These are phyloP conservation scores for Pachymerium ferrugineum DNA, from an alignment of 2,888 invertebrate species.

Conservation along the genomic window DNA sequence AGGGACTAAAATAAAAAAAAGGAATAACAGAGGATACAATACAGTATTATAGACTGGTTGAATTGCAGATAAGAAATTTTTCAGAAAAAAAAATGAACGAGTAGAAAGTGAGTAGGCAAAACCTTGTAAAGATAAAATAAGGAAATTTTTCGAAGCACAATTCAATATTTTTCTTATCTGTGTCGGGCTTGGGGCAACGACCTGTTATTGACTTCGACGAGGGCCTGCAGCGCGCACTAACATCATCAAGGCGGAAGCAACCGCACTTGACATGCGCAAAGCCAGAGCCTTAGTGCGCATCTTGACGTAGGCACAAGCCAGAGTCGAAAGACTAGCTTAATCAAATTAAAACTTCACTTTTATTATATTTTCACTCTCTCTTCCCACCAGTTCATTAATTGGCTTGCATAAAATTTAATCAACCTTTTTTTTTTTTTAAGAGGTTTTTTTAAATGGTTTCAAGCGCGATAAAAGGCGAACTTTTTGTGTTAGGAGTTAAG, in stretches of 20 bases:
- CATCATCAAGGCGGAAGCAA: neutral
- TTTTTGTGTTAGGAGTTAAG: neutral
- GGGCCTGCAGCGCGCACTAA: neutral
- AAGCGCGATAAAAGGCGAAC: too few species aligned
- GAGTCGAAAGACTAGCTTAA: neutral
- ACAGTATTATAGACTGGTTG: too few species aligned
- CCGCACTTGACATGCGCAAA: neutral
- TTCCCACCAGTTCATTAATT: neutral
- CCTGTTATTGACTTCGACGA: constrained; percentile 13
- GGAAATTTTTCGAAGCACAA: neutral
- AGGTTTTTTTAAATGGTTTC: too few species aligned
- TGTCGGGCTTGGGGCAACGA: neutral
- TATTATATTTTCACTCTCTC: neutral
- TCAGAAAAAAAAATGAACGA: too few species aligned
- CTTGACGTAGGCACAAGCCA: neutral
- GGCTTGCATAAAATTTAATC: neutral
- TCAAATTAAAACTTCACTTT: neutral
- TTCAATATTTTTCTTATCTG: neutral
- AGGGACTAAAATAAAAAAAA: too few species aligned
- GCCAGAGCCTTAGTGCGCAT: too few species aligned
- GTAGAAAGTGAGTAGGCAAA: neutral
- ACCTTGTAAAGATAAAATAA: neutral
- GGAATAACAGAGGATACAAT: too few species aligned
- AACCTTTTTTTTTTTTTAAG: neutral
- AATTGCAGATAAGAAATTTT: too few species aligned